These are phyloP conservation scores for Spongilla lacustris DNA, from an alignment of 37 sponge, comb jelly and placozoan species.

Conservation along the genomic window DNA sequence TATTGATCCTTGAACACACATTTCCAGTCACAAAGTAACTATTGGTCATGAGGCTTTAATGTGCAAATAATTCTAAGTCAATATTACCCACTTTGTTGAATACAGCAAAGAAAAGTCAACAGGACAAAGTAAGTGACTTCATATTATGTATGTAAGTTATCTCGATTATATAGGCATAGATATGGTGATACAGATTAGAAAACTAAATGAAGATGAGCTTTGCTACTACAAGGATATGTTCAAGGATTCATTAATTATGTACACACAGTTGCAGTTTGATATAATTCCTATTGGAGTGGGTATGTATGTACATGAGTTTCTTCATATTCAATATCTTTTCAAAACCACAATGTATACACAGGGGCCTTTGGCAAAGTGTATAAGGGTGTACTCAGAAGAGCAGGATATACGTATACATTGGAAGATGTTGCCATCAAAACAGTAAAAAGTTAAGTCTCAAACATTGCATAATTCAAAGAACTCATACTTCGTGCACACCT, in stretches of 20 bases:
- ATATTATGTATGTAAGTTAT: too few relatives aligned
- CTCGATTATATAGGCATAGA: too few relatives aligned
- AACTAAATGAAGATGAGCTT: neutral
- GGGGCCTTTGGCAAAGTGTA: conserved; percentile 45
- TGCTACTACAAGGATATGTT: neutral
- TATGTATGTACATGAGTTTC: neutral
- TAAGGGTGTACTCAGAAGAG: neutral
- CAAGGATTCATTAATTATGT: neutral
- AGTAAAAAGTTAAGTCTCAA: conserved; percentile 27
- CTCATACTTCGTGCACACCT: too few relatives aligned
- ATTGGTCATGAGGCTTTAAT: too few relatives aligned
- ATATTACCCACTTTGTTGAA: too few relatives aligned
- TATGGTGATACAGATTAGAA: neutral
- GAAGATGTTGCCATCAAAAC: conserved; percentile 40
- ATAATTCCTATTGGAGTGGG: neutral
- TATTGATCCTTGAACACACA: too few relatives aligned
- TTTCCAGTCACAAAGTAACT: too few relatives aligned
- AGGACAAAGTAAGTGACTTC: too few relatives aligned
- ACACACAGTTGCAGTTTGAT: neutral
- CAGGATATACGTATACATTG: neutral
- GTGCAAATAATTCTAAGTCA: too few relatives aligned
- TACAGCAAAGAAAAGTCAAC: too few relatives aligned
- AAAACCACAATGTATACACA: neutral
- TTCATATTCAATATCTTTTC: neutral
- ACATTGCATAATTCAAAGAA: too few relatives aligned